These are phyloP conservation scores for Conistra vaccinii DNA, from an alignment of 2,888 invertebrate species.

Conservation along the genomic window DNA sequence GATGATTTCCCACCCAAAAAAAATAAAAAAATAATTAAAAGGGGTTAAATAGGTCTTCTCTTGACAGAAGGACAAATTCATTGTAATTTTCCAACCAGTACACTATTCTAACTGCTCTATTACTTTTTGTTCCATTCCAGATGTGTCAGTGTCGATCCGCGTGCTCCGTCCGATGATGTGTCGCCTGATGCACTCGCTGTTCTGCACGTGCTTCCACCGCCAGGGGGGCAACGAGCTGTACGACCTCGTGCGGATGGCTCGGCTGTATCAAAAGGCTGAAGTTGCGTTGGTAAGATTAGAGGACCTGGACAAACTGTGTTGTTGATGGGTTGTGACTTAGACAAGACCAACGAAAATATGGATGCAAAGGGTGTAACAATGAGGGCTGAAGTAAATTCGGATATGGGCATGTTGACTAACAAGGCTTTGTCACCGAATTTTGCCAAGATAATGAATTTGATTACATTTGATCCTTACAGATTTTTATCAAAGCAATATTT, in stretches of 20 bases:
- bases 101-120: too few species aligned
- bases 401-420: background rate
- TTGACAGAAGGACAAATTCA: too few species aligned
- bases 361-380: background rate
- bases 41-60: too few species aligned
- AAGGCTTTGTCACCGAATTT: background rate
- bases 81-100: too few species aligned
- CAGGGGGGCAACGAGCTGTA: conserved; percentile 89
- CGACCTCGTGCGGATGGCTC: conserved; percentile 91
- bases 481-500: background rate
- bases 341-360: background rate
- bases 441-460: background rate
- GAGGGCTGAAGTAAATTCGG: background rate
- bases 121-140: conserved; percentile 79
- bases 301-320: background rate
- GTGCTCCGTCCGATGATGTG: conserved; percentile 92
- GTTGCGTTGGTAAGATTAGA: conserved; percentile 85
- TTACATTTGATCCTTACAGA: background rate
- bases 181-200: conserved; percentile 93
- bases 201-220: conserved; percentile 94
- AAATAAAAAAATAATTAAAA: too few species aligned
- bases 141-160: conserved; percentile 93
- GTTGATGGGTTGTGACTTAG: too few species aligned
- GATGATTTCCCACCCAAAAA: too few species aligned
- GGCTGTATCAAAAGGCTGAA: conserved; percentile 93